phyloP scores from a whole-genome alignment of 2,797 vertebrate species.

The Chiroxiphia lanceolata region DNA sequence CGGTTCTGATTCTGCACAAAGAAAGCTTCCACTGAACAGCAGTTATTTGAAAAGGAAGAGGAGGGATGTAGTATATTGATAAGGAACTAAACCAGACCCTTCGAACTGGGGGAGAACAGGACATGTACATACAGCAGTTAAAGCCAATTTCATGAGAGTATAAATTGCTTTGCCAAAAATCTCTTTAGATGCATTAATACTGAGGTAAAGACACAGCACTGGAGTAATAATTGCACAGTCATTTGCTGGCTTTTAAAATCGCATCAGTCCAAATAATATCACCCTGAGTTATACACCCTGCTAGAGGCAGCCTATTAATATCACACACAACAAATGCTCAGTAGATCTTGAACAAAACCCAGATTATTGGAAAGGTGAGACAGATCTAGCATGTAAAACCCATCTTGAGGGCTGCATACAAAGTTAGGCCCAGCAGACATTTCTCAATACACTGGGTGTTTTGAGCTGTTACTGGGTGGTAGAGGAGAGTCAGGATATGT shows the following conservation, averaged over 20 bases:
- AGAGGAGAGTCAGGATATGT: neutral
- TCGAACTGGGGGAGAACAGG: neutral
- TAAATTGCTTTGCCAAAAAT: slow-evolving; percentile 70
- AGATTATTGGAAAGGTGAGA: neutral
- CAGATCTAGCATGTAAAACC: neutral
- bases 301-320: slow-evolving; percentile 42
- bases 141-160: slow-evolving; percentile 18
- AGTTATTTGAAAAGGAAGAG: slow-evolving; percentile 6
- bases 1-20: slow-evolving; percentile 14
- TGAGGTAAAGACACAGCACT: slow-evolving; percentile 1
- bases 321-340: neutral
- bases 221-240: slow-evolving; percentile 58
- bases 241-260: slow-evolving; percentile 73
- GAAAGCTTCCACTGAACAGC: neutral
- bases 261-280: slow-evolving; percentile 68
- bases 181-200: slow-evolving; percentile 64
- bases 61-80: neutral
- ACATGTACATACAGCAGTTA: slow-evolving; percentile 30
- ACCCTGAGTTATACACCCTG: slow-evolving; percentile 47
- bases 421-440: neutral
- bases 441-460: neutral
- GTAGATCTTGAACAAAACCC: neutral
- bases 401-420: neutral
- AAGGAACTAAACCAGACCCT: slow-evolving; percentile 9
- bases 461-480: neutral